Base-by-base conservation (phyloP, 1,140 invertebrate genomes). In the Ceratitis capitata region DNA sequence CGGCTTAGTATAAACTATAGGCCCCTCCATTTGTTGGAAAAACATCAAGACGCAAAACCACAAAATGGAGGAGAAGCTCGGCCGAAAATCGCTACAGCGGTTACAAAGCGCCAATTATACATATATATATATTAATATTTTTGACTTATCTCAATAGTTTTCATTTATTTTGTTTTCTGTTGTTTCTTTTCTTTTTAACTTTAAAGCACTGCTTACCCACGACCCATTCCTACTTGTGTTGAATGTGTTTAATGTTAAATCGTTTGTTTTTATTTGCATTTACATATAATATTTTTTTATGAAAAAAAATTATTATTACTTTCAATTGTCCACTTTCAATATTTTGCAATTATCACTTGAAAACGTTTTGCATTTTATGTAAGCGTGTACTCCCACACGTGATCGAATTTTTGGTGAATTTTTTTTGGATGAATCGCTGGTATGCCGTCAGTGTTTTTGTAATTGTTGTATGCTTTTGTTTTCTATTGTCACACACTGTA, bases 351-450 rank as follows among this genome's bases (percentile, higher is more conserved):
- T 45, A 45, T 45, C 69, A 45, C 39, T 45, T 78, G 35, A 42
- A 78, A 45, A 14, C 35, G 26, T n/a, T 78, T 78, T 78, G 39
- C n/a, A 39, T 78, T 23, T 78, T 78, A 78, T 78, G 69, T 78
- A 78, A 78, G n/a, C 69, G 39, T 78, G 69, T 35, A 45, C 69
- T 45, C 69, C 69, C 69, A 78, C 69, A 45, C 39, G 69, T 78
- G 69, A 78, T 23, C 69, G 69, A 42, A n/a, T n/a, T 12, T 23
- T 61, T 78, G 69, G 45, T 23, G 39, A 39, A 42, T 42, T n/a
- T 12, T 23, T 61, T 23, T 78, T 78, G 39, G 2, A n/a, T 78
- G 69, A 78, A 42, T 42, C 69, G 35, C 32, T 45, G n/a, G 16
- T 32, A 23, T 78, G 39, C 9, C 3, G 42, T 14, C 1, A n/a